Conservation (phyloP, 2,113 vertebrate genomes). For the Sterna hirundo region DNA sequence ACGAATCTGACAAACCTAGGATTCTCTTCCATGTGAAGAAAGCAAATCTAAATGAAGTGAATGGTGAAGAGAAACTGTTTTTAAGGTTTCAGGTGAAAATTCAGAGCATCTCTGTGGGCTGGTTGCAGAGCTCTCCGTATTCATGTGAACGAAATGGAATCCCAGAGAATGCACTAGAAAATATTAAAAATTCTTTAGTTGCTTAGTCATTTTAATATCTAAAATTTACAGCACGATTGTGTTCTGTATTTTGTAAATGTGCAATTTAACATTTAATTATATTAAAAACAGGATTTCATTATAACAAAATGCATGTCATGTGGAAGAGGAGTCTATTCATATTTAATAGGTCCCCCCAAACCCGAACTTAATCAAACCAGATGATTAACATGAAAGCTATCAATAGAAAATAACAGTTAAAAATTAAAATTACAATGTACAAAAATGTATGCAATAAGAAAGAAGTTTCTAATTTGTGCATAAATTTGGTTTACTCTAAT, state of each 20-base stretch:
- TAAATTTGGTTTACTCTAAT: neutral
- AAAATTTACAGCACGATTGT: neutral
- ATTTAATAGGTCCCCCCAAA: neutral
- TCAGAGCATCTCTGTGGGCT: neutral
- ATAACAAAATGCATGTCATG: neutral
- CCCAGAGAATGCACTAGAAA: neutral
- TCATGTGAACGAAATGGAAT: neutral
- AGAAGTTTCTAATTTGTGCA: neutral
- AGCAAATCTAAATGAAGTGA: neutral
- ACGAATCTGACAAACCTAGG: neutral
- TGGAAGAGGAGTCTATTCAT: neutral
- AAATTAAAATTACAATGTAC: neutral
- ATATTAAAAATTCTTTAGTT: neutral
- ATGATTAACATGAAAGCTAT: neutral
- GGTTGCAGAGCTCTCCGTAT: neutral
- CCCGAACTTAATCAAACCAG: neutral
- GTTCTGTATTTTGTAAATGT: neutral
- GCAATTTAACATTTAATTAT: neutral
- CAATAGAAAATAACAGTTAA: neutral
- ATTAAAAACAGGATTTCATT: neutral
- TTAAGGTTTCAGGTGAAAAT: neutral
- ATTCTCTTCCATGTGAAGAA: neutral
- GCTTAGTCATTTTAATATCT: neutral
- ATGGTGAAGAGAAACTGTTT: neutral
- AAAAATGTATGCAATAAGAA: neutral